Conservation (phyloP, 1,140 invertebrate species). For the Watersipora subatra region DNA sequence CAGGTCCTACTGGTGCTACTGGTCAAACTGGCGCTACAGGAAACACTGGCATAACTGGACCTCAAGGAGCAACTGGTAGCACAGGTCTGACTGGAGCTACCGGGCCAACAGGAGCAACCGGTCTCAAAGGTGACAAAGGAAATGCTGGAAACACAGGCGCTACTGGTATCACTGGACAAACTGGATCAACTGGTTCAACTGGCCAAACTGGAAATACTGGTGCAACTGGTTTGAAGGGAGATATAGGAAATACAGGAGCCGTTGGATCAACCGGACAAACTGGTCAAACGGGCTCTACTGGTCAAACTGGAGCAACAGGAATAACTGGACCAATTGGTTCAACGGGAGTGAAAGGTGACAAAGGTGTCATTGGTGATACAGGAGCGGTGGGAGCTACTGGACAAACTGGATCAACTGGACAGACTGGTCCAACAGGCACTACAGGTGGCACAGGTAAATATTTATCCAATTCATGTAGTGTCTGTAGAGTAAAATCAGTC, state of each 20-base stretch:
- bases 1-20: not conserved
- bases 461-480: slow-evolving; percentile 3
- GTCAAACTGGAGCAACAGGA: slow-evolving; percentile 4
- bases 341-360: slow-evolving; percentile 1
- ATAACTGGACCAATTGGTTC: not conserved
- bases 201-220: slow-evolving; percentile 6
- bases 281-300: not conserved
- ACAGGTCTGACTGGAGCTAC: slow-evolving; percentile 2
- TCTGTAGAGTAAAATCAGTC: not conserved
- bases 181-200: not conserved
- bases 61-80: not conserved
- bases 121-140: slow-evolving; percentile 1
- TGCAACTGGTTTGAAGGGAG: not conserved
- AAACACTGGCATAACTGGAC: not conserved
- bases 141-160: not conserved
- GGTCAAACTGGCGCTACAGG: not conserved
- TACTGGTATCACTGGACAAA: slow-evolving; percentile 3
- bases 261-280: not conserved
- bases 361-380: slow-evolving; percentile 2
- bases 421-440: not conserved
- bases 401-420: not conserved
- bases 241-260: not conserved
- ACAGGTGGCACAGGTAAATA: not conserved
- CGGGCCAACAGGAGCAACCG: slow-evolving; percentile 9
- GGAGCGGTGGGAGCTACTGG: slow-evolving; percentile 8